phyloP scores from a whole-genome alignment of 1,140 invertebrate species.

The Reticulitermes speratus region DNA sequence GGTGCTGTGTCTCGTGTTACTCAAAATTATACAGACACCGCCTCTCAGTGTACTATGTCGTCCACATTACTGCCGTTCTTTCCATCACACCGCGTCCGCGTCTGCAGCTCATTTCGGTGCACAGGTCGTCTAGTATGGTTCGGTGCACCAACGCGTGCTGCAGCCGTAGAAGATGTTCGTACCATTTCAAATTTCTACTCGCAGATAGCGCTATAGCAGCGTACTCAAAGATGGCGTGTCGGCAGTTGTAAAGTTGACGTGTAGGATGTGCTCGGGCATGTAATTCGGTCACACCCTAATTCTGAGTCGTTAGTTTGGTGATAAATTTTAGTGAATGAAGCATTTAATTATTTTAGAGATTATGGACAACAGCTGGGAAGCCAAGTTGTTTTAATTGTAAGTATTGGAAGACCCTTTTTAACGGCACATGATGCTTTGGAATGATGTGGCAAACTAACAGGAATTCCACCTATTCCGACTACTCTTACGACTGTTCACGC shows the following conservation, averaged over 20 bases:
- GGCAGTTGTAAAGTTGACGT: not conserved
- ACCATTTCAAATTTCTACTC: constrained; percentile 20
- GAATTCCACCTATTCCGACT: not conserved
- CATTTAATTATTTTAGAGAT: not conserved
- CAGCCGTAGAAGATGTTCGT: too few species aligned
- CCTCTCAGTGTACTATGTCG: too few species aligned
- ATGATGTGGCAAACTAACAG: not conserved
- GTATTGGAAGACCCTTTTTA: not conserved
- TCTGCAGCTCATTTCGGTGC: too few species aligned
- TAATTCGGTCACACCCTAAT: constrained; percentile 25
- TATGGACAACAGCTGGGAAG: not conserved
- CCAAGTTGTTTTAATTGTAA: not conserved
- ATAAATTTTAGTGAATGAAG: not conserved
- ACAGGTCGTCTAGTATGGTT: too few species aligned
- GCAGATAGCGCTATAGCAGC: not conserved
- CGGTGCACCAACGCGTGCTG: too few species aligned
- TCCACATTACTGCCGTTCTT: too few species aligned
- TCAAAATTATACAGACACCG: too few species aligned
- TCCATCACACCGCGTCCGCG: too few species aligned
- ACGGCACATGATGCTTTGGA: not conserved
- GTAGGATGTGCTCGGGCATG: constrained; percentile 21
- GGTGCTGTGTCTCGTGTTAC: too few species aligned
- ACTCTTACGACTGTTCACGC: not conserved
- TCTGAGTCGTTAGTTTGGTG: not conserved
- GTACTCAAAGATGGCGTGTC: constrained; percentile 15